Conservation (phyloP, 2,797 vertebrate species). For the Margarornis squamiger region DNA sequence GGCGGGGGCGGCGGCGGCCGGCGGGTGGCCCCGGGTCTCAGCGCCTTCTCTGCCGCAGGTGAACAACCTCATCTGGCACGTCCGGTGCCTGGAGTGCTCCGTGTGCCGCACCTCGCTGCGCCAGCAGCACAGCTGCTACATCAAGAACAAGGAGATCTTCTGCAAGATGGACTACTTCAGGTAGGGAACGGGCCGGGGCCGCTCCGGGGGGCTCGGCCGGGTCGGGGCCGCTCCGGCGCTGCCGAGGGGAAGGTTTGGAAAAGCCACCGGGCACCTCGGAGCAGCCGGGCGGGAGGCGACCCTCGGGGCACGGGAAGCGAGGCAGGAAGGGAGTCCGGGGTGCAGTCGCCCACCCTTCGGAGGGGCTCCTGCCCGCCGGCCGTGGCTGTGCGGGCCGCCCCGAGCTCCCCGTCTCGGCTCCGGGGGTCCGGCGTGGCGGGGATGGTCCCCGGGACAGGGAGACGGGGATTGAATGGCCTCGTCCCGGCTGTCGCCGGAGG, state of each 20-base stretch:
- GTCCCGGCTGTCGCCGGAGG: background rate
- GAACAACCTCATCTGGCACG: slow-evolving; percentile 99
- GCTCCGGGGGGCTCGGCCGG: background rate
- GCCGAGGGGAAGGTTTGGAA: background rate
- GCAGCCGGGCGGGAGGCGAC: background rate
- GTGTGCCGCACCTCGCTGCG: slow-evolving; percentile 95
- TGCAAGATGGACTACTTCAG: slow-evolving; percentile 99
- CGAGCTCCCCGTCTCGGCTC: background rate
- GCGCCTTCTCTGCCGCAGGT: slow-evolving; percentile 80
- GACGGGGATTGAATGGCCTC: background rate
- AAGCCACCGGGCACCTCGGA: background rate
- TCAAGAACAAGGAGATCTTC: slow-evolving; percentile 99
- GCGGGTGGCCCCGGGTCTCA: slow-evolving; percentile 7
- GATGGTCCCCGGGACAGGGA: background rate
- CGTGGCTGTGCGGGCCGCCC: background rate
- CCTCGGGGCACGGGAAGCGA: background rate
- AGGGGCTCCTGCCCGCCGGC: background rate
- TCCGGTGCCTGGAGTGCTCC: slow-evolving; percentile 95
- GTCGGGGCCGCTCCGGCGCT: background rate
- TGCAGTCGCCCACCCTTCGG: background rate
- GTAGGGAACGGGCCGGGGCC: slow-evolving; percentile 76
- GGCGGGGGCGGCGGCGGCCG: slow-evolving; percentile 58
- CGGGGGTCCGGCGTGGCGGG: background rate
- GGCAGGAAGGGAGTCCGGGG: background rate
- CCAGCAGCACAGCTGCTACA: slow-evolving; percentile 98